Evolutionary conservation across 2,797 vertebrate genomes (phyloP).

Genomic region (Hybognathus amarus): DNA sequence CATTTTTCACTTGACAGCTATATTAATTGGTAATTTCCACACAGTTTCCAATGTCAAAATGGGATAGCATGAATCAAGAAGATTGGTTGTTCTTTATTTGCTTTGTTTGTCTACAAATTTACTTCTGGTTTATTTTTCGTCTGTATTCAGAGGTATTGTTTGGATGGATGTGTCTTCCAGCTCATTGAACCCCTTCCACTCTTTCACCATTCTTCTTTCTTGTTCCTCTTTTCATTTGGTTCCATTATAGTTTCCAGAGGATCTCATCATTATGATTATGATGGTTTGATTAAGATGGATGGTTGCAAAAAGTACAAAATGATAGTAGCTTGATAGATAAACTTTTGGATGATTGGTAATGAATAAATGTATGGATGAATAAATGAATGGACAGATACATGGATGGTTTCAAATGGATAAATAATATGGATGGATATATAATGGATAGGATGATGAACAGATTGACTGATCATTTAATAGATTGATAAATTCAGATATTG

Average conservation of each 20-base stretch:
- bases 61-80: constrained; percentile 5
- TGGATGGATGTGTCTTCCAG: constrained; percentile 32
- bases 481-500: neutral
- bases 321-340: neutral
- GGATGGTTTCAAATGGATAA: neutral
- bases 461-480: neutral
- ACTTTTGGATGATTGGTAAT: neutral
- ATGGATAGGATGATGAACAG: neutral
- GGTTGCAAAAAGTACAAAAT: neutral
- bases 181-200: constrained; percentile 17
- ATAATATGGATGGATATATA: neutral
- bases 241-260: neutral
- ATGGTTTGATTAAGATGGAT: neutral
- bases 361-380: neutral
- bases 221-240: neutral
- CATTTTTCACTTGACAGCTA: constrained; percentile 23
- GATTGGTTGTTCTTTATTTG: constrained; percentile 31
- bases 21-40: constrained; percentile 37
- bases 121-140: constrained; percentile 17
- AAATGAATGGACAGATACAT: no score
- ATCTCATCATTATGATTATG: neutral
- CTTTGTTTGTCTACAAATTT: constrained; percentile 43
- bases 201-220: neutral
- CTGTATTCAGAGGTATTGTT: neutral
- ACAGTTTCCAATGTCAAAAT: constrained; percentile 24